Evolutionary conservation across 2,113 vertebrate species (phyloP).

Genomic region (Papio anubis): DNA sequence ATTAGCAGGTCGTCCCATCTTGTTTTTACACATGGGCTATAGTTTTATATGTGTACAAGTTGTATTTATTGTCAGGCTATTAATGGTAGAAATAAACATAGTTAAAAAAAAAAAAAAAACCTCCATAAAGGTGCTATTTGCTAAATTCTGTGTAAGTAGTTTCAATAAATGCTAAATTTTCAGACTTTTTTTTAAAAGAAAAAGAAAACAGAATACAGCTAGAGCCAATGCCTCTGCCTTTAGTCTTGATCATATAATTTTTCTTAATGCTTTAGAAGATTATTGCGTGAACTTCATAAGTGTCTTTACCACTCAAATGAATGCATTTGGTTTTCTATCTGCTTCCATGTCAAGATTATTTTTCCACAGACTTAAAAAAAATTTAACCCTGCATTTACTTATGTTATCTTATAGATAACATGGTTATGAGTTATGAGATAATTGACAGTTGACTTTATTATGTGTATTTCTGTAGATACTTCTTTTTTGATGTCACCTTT

Average conservation of each 20-base stretch:
- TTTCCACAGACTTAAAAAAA: not conserved
- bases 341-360: not conserved
- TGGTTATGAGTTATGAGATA: not conserved
- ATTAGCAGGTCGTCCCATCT: not conserved
- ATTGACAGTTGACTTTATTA: not conserved
- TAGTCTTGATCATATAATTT: not conserved
- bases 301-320: not conserved
- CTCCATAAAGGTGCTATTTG: not conserved
- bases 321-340: not conserved
- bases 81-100: not conserved
- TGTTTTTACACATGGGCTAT: not conserved
- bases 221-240: not conserved
- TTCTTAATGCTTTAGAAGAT: not conserved
- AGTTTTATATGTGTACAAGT: not conserved
- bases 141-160: not conserved
- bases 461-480: not conserved
- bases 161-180: conserved; percentile 5
- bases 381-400: not conserved
- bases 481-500: not conserved
- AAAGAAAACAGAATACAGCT: not conserved
- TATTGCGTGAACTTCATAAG: not conserved
- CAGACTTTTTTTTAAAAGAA: not conserved
- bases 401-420: not conserved
- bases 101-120: not conserved
- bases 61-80: not conserved